phyloP scores from a whole-genome alignment of 2,113 vertebrate genomes.

The Muntiacus reevesi region DNA sequence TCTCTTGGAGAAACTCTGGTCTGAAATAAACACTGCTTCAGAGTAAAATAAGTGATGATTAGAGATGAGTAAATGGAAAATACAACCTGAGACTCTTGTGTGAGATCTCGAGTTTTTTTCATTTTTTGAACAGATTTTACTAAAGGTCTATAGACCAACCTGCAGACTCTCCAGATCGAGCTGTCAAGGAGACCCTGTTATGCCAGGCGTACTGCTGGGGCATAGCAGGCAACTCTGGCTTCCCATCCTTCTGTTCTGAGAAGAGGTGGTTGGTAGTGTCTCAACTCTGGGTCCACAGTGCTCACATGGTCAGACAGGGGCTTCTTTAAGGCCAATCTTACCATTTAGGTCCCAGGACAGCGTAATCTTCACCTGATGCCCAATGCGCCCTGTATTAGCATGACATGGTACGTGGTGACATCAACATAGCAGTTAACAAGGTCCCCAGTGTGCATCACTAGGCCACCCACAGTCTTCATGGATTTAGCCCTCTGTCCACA shows the following conservation, averaged over 20 bases:
- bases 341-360: not conserved
- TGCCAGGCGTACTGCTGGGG: slow-evolving; percentile 90
- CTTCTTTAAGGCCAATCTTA: not conserved
- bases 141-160: slow-evolving; percentile 73
- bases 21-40: not conserved
- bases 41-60: not conserved
- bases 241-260: slow-evolving; percentile 89
- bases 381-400: slow-evolving; percentile 93
- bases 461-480: slow-evolving; percentile 96
- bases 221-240: slow-evolving; percentile 92
- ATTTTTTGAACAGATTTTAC: slow-evolving; percentile 72
- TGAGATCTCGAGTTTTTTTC: not conserved
- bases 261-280: not conserved
- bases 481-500: slow-evolving; percentile 95
- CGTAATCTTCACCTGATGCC: slow-evolving; percentile 90
- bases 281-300: not conserved
- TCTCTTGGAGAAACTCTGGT: not conserved
- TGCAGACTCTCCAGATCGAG: slow-evolving; percentile 59
- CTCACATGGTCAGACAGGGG: not conserved
- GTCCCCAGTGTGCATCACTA: slow-evolving; percentile 98
- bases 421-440: slow-evolving; percentile 96
- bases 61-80: not conserved
- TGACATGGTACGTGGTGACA: slow-evolving; percentile 93
- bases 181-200: slow-evolving; percentile 77
- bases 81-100: not conserved